Base-by-base conservation (phyloP, 2,888 invertebrate genomes). In the Oxyteleia sp. region DNA sequence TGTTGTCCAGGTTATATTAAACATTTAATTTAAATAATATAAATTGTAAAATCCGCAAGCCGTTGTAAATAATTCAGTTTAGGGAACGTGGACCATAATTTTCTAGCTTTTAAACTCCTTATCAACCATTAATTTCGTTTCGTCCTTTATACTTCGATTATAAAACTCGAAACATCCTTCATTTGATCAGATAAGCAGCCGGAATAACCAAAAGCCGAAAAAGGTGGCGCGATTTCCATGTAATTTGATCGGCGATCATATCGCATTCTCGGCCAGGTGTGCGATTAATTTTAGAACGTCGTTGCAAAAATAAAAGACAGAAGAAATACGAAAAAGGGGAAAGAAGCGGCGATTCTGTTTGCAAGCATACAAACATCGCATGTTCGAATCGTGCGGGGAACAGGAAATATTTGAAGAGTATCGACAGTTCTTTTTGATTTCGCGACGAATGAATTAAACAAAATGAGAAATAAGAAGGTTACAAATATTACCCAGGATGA, bases 381-480 rank as follows among this genome's bases (percentile, higher is more conserved):
- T 69, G 47, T 75, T 80, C 81, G 78, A 81, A 63, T 71, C 75
- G n/a, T 64, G 59, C 79, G 53, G 69, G 29, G 23, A 64, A 49
- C 76, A 53, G 61, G 64, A 76, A 81, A 81, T 84, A 84, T 76
- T 76, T 72, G 55, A 71, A 35, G 32, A 11, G 47, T 63, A 80
- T 80, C 75, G 83, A 84, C 83, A 66, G 79, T 80, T 69, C 74
- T 61, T 71, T 71, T 64, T 68, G 79, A 84, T 84, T 83, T 88
- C 89, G 85, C 85, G 75, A 84, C 75, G 89, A 89, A 91, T 90
- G 89, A 89, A 91, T 90, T 91, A 90, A 89, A 89, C 85, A 87
- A 90, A 87, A 82, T 86, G 88, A 87, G 86, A 86, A 85, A n/a
- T n/a, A n/a, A n/a, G n/a, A n/a, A n/a, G n/a, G n/a, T n/a, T n/a